Evolutionary conservation across 2,797 vertebrate species (phyloP).

Genomic region (Peromyscus nudipes): DNA sequence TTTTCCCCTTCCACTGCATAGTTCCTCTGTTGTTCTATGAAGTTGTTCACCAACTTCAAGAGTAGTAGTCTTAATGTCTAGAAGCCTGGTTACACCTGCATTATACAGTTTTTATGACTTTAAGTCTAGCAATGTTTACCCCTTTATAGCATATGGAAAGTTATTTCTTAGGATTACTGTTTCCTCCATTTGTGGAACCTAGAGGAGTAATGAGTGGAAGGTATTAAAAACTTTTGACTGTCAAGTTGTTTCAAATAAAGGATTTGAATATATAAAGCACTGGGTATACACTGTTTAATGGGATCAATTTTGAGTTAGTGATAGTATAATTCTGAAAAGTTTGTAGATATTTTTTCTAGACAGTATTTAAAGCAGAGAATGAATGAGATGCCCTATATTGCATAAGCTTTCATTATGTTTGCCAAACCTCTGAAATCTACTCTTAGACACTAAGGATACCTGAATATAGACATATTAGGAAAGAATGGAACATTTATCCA

Average conservation of each 20-base stretch:
- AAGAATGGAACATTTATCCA: not conserved
- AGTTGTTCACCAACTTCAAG: conserved; percentile 31
- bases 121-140: conserved; percentile 30
- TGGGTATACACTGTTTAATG: conserved; percentile 30
- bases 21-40: conserved; percentile 38
- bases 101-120: conserved; percentile 54
- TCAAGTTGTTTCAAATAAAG: not conserved
- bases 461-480: not conserved
- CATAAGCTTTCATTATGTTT: not conserved
- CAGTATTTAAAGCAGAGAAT: conserved; percentile 60
- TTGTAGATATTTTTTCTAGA: conserved; percentile 56
- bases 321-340: conserved; percentile 33
- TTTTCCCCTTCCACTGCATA: conserved; percentile 2
- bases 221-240: conserved; percentile 59
- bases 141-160: conserved; percentile 52
- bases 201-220: not conserved
- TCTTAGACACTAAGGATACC: not conserved
- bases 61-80: conserved; percentile 28
- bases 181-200: conserved; percentile 14
- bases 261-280: conserved; percentile 42
- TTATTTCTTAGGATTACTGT: conserved; percentile 47
- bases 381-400: not conserved
- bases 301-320: conserved; percentile 52
- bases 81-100: conserved; percentile 38
- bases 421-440: not conserved